Evolutionary conservation across 2,888 invertebrate genomes (phyloP).

Genomic region (Diarsia mendica): DNA sequence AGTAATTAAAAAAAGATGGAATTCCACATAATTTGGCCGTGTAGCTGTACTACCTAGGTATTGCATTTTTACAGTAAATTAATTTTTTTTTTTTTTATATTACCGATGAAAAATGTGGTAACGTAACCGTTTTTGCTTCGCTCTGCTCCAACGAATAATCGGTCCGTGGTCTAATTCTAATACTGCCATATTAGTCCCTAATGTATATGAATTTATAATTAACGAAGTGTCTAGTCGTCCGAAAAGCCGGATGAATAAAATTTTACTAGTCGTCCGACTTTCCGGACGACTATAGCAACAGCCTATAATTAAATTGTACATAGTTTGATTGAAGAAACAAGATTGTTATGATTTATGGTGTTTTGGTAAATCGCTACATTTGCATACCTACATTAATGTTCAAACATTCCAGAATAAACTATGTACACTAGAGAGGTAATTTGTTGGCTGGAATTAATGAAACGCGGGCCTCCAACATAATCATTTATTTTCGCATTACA

Average conservation of each 20-base stretch:
- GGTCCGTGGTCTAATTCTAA: constrained; percentile 9
- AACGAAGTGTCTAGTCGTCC: no score
- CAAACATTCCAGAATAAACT: constrained; percentile 44
- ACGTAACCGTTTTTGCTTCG: neutral
- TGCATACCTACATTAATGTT: constrained; percentile 39
- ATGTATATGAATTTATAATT: constrained; percentile 33
- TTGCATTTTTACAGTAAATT: no score
- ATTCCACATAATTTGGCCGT: no score
- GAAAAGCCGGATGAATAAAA: no score
- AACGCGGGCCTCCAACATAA: constrained; percentile 2
- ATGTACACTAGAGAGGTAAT: neutral
- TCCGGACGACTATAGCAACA: no score
- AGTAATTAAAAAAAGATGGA: no score
- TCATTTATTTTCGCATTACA: constrained; percentile 18
- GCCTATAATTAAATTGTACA: constrained; percentile 43
- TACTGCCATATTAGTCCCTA: constrained; percentile 29
- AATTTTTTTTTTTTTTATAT: neutral
- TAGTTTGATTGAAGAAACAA: constrained; percentile 38
- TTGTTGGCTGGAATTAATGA: constrained; percentile 20
- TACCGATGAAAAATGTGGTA: neutral
- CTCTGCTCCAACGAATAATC: neutral
- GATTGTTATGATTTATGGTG: constrained; percentile 50
- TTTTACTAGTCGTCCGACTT: no score
- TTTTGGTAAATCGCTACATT: constrained; percentile 37
- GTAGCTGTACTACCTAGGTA: no score